These are phyloP conservation scores for Oscheius myriophilus DNA, from an alignment of 2,888 invertebrate species.

Conservation along the genomic window DNA sequence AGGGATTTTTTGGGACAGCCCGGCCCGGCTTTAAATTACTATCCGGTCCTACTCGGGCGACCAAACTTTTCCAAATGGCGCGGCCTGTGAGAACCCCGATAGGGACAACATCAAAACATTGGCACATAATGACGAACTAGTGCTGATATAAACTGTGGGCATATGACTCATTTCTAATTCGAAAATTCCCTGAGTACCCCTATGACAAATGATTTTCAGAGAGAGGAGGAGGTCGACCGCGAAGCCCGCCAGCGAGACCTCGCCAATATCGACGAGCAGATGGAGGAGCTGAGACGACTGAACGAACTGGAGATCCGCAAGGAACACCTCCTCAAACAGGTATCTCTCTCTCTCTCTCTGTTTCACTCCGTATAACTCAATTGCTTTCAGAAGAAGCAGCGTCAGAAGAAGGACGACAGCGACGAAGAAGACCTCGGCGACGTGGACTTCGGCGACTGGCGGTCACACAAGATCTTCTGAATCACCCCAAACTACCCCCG, in stretches of 20 bases:
- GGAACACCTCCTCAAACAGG: conserved; percentile 41
- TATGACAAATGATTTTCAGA: conserved; percentile 4
- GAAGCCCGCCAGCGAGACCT: conserved; percentile 36
- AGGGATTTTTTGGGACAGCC: no score
- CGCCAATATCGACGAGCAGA: conserved; percentile 55
- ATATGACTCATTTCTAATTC: not conserved
- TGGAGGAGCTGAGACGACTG: conserved; percentile 45
- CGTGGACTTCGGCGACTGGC: conserved; percentile 28
- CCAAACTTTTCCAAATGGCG: no score
- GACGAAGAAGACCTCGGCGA: conserved; percentile 36
- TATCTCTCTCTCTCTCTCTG: not conserved
- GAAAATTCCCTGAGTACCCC: not conserved
- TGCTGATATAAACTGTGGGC: not conserved
- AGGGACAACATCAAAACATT: no score
- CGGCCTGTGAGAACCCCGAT: no score
- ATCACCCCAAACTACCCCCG: no score
- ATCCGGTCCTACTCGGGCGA: no score
- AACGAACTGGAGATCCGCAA: conserved; percentile 55
- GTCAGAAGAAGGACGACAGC: conserved; percentile 30
- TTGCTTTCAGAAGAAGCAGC: conserved; percentile 20
- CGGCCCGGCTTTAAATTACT: no score
- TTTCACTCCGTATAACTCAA: conserved; percentile 1
- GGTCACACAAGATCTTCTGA: conserved; percentile 21
- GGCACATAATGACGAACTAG: no score
- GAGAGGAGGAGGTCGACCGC: conserved; percentile 30